Evolutionary conservation across 1,140 invertebrate genomes (phyloP).

Genomic region (Zelostemma sp.): DNA sequence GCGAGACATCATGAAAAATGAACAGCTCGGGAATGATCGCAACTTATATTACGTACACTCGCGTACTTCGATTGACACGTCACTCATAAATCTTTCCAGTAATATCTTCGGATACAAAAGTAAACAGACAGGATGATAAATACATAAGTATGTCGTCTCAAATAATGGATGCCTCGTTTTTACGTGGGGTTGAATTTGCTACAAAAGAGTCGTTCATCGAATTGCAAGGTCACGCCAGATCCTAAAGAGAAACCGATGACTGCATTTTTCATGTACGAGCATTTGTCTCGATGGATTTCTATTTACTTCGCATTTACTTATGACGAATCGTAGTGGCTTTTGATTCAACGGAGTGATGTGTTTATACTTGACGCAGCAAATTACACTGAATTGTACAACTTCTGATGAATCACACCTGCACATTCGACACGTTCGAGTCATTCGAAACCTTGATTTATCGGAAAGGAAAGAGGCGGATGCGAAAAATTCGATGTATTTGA

Average conservation of each 20-base stretch:
- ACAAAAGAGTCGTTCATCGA: no score
- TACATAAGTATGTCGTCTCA: not conserved
- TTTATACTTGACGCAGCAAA: constrained; percentile 12
- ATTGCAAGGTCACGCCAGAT: no score
- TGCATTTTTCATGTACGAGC: no score
- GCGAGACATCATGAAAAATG: constrained; percentile 38
- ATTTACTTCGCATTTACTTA: no score
- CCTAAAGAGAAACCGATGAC: no score
- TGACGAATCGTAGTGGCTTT: no score
- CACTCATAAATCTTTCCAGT: constrained; percentile 36
- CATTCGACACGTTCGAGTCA: constrained; percentile 7
- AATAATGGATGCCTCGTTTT: not conserved
- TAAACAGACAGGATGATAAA: constrained; percentile 31
- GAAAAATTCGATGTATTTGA: constrained; percentile 31
- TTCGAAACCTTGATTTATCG: constrained; percentile 13
- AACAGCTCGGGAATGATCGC: constrained; percentile 28
- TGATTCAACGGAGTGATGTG: no score
- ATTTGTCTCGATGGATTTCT: no score
- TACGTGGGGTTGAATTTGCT: not conserved
- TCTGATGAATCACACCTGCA: constrained; percentile 14
- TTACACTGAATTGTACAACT: constrained; percentile 22
- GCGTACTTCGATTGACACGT: constrained; percentile 26
- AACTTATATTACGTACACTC: constrained; percentile 20
- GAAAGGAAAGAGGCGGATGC: constrained; percentile 18
- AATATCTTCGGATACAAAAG: constrained; percentile 16